Evolutionary conservation across 2,888 invertebrate genomes (phyloP).

Genomic region (Tachina grossa): DNA sequence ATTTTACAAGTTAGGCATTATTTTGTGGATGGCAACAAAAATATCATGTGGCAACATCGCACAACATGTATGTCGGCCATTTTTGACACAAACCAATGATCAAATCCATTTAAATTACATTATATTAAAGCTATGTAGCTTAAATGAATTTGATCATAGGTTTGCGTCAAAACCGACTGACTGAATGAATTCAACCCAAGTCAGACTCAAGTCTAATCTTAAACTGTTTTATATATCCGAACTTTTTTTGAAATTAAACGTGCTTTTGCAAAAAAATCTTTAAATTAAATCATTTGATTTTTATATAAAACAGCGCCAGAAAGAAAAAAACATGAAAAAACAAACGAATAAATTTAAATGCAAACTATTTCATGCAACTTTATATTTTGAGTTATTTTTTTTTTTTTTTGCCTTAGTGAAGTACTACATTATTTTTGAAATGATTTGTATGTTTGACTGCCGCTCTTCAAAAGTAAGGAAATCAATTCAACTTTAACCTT

Average conservation of each 20-base stretch:
- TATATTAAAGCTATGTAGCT: too few relatives aligned
- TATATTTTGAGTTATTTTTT: conserved; percentile 13
- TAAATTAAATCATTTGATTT: conserved; percentile 22
- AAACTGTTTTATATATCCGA: conserved; percentile 51
- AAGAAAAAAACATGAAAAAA: not conserved
- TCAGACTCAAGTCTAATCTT: not conserved
- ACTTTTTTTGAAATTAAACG: conserved; percentile 42
- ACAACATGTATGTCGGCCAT: too few relatives aligned
- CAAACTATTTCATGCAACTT: conserved; percentile 40
- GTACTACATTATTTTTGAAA: conserved; percentile 10
- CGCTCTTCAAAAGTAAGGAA: conserved; percentile 47
- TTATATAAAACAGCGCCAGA: conserved; percentile 3
- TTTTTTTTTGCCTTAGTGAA: too few relatives aligned
- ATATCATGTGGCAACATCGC: too few relatives aligned
- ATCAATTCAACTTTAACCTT: conserved; percentile 57
- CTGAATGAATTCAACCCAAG: too few relatives aligned
- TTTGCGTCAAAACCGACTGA: too few relatives aligned
- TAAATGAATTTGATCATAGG: too few relatives aligned
- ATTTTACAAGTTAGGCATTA: too few relatives aligned
- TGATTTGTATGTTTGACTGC: conserved; percentile 26
- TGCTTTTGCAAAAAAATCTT: conserved; percentile 31
- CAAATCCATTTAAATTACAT: too few relatives aligned
- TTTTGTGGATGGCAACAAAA: too few relatives aligned
- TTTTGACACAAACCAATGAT: too few relatives aligned
- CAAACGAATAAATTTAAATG: conserved; percentile 44